phyloP scores from a whole-genome alignment of 2,113 vertebrate species.

The Plecotus auritus region DNA sequence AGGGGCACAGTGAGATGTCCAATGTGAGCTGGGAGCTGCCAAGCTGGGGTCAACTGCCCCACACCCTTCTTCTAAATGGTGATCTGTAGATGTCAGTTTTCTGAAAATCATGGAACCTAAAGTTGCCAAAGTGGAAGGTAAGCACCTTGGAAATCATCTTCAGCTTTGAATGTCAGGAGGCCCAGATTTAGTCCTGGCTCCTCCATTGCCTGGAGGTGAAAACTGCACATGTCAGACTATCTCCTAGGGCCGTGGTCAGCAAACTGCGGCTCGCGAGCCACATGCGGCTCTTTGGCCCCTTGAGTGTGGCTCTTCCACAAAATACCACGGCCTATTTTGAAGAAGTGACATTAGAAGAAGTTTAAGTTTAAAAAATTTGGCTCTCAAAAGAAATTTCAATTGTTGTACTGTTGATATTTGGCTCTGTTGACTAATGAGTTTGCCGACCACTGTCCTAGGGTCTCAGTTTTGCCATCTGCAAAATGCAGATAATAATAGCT shows the following conservation, averaged over 20 bases:
- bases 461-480: neutral
- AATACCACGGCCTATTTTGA: too few relatives aligned
- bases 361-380: too few relatives aligned
- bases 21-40: neutral
- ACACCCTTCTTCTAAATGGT: neutral
- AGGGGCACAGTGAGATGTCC: neutral
- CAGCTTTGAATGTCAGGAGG: neutral
- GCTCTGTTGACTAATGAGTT: too few relatives aligned
- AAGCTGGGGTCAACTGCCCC: neutral
- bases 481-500: neutral
- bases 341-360: too few relatives aligned
- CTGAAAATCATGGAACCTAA: neutral
- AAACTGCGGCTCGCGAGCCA: too few relatives aligned
- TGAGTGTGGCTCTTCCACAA: too few relatives aligned
- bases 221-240: neutral
- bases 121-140: neutral
- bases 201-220: neutral
- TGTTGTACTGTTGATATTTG: too few relatives aligned
- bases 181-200: neutral
- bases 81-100: neutral
- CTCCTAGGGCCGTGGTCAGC: too few relatives aligned
- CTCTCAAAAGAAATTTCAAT: too few relatives aligned
- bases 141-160: neutral
- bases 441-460: too few relatives aligned
- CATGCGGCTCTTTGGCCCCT: too few relatives aligned